phyloP scores from a whole-genome alignment of 2,888 invertebrate species.

The Elegia similella region DNA sequence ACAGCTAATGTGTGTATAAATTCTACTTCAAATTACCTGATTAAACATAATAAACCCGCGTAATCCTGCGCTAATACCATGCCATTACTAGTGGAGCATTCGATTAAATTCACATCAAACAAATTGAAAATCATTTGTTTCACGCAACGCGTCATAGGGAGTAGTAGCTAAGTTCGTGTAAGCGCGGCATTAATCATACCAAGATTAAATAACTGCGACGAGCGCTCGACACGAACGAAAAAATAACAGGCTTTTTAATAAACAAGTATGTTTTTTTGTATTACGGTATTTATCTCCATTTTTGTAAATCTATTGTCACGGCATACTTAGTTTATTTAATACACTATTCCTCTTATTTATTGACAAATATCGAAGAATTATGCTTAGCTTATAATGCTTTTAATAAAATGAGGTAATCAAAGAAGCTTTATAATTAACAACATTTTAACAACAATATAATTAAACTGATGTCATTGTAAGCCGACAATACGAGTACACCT shows the following conservation, averaged over 20 bases:
- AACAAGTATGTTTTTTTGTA: neutral
- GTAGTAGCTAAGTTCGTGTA: neutral
- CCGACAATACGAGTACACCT: too few species aligned
- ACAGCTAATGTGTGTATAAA: neutral
- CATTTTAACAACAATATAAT: too few species aligned
- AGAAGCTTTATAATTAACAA: too few species aligned
- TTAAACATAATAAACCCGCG: neutral
- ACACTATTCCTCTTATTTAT: neutral
- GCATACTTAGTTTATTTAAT: neutral
- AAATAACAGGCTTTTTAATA: conserved; percentile 12
- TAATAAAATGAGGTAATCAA: too few species aligned
- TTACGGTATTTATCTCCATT: neutral
- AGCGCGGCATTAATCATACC: neutral
- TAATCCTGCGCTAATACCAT: neutral
- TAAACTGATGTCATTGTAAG: too few species aligned
- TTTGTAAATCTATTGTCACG: neutral
- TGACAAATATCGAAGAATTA: too few species aligned
- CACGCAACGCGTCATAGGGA: too few species aligned
- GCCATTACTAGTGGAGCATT: neutral
- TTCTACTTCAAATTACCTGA: neutral
- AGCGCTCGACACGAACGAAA: conserved; percentile 1
- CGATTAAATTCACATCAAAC: neutral
- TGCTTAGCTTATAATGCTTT: too few species aligned
- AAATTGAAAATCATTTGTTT: too few species aligned
- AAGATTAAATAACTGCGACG: conserved; percentile 9